Base-by-base conservation (phyloP, 2,888 invertebrate species). In the Ferdinandea cuprea region DNA sequence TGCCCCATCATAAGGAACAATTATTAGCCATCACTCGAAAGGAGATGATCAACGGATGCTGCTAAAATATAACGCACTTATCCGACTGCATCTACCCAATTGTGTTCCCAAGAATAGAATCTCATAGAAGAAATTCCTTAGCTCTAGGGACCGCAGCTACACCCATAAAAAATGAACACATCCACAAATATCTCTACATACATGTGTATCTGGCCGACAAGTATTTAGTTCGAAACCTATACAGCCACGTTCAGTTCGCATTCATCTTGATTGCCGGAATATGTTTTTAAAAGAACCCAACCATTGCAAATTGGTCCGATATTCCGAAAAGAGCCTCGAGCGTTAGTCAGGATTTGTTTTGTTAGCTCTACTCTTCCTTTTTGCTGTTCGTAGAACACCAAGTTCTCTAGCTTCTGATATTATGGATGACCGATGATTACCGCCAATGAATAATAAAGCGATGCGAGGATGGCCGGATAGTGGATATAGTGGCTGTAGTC, bases 341-440 rank as follows among this genome's bases (percentile, higher is more conserved):
- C 83, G 73, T 63, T 83, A 83, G 78, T 68, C 40, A 83, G 73
- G 83, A 83, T 83, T 77, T 77, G 77, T 83, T 77, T 83, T 71
- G 81, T 81, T 76, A 54, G 40, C 37, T 46, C 37, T 46, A 54
- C 58, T 37, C 30, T 42, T 74, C 54, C 48, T 74, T 68, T 68
- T 72, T 65, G 59, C 35, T 65, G 78, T 66, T 76, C 71, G 83
- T 83, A 73, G 72, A 68, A 73, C 50, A 68, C 66, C 48, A 25
- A 56, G 35, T 73, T 78, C 63, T 83, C 83, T 83, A 83, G 83
- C 83, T 83, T 83, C 83, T 83, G 83, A 83, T 83, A 83, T 83
- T 83, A 83, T 83, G 83, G 78, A 77, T 83, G 83, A 63, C 83
- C 83, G 77, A 83, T 83, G 83, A 83, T 83, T 83, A 78, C 83